These are phyloP conservation scores for Oryzaephilus surinamensis DNA, from an alignment of 1,140 invertebrate species.

Conservation along the genomic window DNA sequence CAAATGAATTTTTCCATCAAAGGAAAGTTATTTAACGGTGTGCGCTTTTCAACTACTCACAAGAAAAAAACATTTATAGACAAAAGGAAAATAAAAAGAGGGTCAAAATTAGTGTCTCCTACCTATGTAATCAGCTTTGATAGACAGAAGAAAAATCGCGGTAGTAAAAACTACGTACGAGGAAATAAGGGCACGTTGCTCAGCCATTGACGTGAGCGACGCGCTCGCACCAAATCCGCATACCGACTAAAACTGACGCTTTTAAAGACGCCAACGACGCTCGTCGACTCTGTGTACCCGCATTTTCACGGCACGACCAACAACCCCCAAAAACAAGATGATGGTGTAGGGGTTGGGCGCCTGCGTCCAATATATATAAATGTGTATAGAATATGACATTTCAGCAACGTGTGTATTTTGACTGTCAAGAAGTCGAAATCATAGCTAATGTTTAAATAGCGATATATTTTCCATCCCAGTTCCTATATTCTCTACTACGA, in stretches of 20 bases:
- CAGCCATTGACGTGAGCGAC: slow-evolving; percentile 15
- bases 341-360: slow-evolving; percentile 7
- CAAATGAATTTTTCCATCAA: too few relatives aligned
- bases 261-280: slow-evolving; percentile 7
- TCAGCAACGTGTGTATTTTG: too few relatives aligned
- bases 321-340: slow-evolving; percentile 3
- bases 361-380: slow-evolving; percentile 10
- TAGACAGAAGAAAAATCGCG: slow-evolving; percentile 7
- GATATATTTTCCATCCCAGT: too few relatives aligned
- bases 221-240: slow-evolving; percentile 13
- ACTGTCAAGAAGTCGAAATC: too few relatives aligned
- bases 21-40: too few relatives aligned
- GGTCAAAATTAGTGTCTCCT: too few relatives aligned
- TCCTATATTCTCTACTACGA: too few relatives aligned
- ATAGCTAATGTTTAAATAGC: too few relatives aligned
- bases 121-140: slow-evolving; percentile 17
- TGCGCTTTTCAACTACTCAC: too few relatives aligned
- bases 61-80: too few relatives aligned
- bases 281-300: slow-evolving; percentile 1
- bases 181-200: slow-evolving; percentile 14
- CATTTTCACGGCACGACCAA: slow-evolving; percentile 3
- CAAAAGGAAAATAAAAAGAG: too few relatives aligned
- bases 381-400: too few relatives aligned
- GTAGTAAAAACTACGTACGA: slow-evolving; percentile 12
- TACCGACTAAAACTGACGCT: slow-evolving; percentile 16